Conservation (phyloP, 2,888 invertebrate species). For the Sepiola atlantica region DNA sequence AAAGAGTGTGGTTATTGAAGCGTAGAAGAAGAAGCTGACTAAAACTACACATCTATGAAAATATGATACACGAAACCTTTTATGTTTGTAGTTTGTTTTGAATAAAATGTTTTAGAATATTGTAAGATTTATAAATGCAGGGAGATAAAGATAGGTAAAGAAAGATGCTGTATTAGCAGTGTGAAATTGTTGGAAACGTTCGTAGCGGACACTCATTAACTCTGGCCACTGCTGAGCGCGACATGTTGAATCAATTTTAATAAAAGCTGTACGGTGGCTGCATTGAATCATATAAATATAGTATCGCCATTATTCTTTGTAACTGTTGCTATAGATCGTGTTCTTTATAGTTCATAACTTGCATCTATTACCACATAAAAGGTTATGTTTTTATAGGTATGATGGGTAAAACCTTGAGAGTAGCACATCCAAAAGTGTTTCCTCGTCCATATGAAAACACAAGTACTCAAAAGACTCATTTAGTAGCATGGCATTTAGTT, state of each 20-base stretch:
- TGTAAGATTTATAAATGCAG: too few species aligned
- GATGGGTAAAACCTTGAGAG: too few species aligned
- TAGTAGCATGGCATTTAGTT: too few species aligned
- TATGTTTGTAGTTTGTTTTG: neutral
- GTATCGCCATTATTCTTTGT: neutral
- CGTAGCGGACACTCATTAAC: neutral
- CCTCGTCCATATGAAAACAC: too few species aligned
- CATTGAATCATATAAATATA: neutral
- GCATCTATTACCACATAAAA: neutral
- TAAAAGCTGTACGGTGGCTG: neutral
- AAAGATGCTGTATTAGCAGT: neutral
- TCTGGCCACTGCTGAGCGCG: neutral
- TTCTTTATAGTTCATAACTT: neutral
- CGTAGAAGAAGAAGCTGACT: neutral
- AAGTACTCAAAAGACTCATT: too few species aligned
- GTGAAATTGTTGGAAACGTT: neutral
- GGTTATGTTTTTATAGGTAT: neutral
- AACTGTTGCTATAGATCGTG: neutral
- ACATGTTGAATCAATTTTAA: neutral
- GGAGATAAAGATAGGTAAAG: neutral
- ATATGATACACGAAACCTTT: neutral
- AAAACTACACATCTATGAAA: neutral
- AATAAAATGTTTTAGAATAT: neutral
- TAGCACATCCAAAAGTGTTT: too few species aligned
- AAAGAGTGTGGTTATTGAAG: slow-evolving; percentile 14